Evolutionary conservation across 2,113 vertebrate species (phyloP).

Genomic region (Pelmatolapia mariae): DNA sequence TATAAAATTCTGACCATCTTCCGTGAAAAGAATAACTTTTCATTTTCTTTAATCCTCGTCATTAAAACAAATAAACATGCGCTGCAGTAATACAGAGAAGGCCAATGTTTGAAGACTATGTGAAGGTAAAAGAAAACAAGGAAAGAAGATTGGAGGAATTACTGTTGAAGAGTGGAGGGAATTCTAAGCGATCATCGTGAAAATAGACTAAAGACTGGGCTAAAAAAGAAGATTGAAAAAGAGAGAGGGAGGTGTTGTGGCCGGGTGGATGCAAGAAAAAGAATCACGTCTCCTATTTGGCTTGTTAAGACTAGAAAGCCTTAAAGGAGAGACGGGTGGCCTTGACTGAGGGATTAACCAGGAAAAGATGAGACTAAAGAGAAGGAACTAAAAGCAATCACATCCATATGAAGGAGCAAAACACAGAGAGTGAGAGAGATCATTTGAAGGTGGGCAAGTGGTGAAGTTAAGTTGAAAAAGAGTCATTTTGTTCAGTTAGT

Average conservation of each 20-base stretch:
- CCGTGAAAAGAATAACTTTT: neutral
- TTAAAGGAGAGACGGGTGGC: slow-evolving; percentile 11
- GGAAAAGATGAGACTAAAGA: neutral
- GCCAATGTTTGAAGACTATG: neutral
- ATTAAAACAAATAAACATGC: neutral
- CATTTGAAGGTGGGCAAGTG: neutral
- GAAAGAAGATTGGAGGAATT: neutral
- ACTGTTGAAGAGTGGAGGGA: neutral
- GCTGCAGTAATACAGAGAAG: neutral
- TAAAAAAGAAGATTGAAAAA: neutral
- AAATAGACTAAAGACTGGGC: slow-evolving; percentile 4
- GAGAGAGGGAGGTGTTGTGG: neutral
- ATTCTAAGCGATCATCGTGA: neutral
- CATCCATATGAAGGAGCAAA: neutral
- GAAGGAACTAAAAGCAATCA: neutral
- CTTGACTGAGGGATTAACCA: slow-evolving; percentile 31
- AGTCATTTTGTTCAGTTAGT: slow-evolving; percentile 56
- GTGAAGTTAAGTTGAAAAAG: slow-evolving; percentile 36
- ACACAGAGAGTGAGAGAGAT: neutral
- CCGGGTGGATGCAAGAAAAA: neutral
- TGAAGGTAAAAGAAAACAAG: neutral
- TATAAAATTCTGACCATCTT: neutral
- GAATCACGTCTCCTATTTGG: slow-evolving; percentile 52
- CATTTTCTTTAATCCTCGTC: neutral
- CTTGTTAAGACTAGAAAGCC: slow-evolving; percentile 57